Percentiles rank a stretch among this genome's conserved stretches.
Evolutionary conservation across 2,888 invertebrate genomes (phyloP).

Genomic region (Lasioglossum zephyrum): DNA sequence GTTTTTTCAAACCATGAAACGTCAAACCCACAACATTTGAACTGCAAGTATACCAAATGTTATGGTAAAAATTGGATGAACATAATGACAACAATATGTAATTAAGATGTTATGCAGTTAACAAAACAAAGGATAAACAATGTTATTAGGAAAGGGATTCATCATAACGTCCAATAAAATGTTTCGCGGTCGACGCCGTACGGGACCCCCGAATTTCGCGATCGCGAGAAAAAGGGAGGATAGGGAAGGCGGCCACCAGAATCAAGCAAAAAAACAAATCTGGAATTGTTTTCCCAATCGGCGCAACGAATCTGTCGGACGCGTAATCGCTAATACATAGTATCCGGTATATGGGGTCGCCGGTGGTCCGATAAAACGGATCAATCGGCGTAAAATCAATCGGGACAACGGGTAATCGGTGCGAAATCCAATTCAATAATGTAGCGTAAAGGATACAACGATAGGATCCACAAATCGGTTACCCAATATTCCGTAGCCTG

Average conservation of each 20-base stretch:
- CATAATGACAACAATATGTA: too few relatives aligned
- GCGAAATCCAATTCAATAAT: slow-evolving; percentile 47
- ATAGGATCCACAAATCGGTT: slow-evolving; percentile 6
- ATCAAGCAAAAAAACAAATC: slow-evolving; percentile 7
- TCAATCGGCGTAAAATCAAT: slow-evolving; percentile 50
- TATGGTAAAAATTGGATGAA: too few relatives aligned
- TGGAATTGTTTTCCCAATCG: slow-evolving; percentile 6
- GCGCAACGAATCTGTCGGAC: slow-evolving; percentile 7
- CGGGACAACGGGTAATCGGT: slow-evolving; percentile 40
- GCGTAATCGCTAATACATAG: slow-evolving; percentile 25
- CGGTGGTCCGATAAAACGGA: slow-evolving; percentile 26
- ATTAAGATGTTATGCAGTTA: too few relatives aligned
- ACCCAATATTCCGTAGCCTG: slow-evolving; percentile 28
- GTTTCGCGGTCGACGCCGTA: neutral
- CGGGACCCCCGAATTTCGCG: neutral
- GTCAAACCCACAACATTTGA: too few relatives aligned
- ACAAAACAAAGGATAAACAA: too few relatives aligned
- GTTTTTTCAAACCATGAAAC: too few relatives aligned
- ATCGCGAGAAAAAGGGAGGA: neutral
- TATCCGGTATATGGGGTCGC: neutral
- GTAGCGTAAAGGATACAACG: slow-evolving; percentile 34
- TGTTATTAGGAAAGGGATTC: too few relatives aligned
- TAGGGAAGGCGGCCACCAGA: neutral
- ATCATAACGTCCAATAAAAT: neutral
- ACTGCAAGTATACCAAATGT: too few relatives aligned